Conservation (phyloP, 2,888 invertebrate genomes). For the Zygogramma bicolorata region DNA sequence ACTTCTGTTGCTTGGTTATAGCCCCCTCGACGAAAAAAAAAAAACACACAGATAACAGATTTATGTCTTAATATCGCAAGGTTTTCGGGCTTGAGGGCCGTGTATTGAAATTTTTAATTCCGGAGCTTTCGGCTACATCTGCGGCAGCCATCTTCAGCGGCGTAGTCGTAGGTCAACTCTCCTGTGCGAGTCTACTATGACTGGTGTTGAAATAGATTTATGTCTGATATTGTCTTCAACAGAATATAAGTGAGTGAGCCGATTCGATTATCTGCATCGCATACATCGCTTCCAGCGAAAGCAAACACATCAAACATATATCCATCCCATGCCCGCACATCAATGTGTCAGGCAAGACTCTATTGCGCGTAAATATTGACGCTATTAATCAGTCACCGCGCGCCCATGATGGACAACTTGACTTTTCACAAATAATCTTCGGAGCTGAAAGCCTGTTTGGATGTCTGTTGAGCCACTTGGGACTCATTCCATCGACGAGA, state of each 20-base stretch:
- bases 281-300: slow-evolving; percentile 1
- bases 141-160: no score
- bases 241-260: background rate
- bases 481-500: slow-evolving; percentile 55
- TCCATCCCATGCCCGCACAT: slow-evolving; percentile 58
- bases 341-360: slow-evolving; percentile 60
- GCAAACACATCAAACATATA: slow-evolving; percentile 37
- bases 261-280: background rate
- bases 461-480: slow-evolving; percentile 47
- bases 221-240: no score
- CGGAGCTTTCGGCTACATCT: no score
- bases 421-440: slow-evolving; percentile 57
- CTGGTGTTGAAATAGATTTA: no score
- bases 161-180: no score
- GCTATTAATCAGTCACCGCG: slow-evolving; percentile 64
- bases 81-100: no score
- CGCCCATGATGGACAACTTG: slow-evolving; percentile 56
- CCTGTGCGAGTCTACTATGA: no score
- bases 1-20: no score
- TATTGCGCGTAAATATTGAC: slow-evolving; percentile 65
- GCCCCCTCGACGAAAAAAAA: no score
- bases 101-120: no score
- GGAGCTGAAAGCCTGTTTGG: slow-evolving; percentile 40
- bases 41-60: no score
- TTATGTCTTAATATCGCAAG: no score